These are phyloP conservation scores for Pelmatolapia mariae DNA, from an alignment of 2,113 vertebrate species.

Conservation along the genomic window DNA sequence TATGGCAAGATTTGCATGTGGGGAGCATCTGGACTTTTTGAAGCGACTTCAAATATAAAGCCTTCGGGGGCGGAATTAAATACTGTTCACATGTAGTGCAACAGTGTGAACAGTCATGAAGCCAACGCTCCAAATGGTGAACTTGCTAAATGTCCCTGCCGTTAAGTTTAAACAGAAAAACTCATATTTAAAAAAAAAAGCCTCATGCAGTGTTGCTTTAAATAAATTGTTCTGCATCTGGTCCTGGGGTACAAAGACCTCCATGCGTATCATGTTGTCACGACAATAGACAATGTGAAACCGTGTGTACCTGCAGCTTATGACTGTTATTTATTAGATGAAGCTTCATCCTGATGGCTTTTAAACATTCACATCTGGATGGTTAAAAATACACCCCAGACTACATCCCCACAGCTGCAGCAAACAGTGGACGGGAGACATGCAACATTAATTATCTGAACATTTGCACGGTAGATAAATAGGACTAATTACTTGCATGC, in stretches of 20 bases:
- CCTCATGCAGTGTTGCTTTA: neutral
- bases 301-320: neutral
- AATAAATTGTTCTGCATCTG: constrained; percentile 18
- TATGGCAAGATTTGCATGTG: neutral
- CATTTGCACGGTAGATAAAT: neutral
- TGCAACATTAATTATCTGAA: constrained; percentile 3
- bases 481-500: neutral
- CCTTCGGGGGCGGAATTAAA: neutral
- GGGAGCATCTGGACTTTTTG: neutral
- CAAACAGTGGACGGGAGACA: neutral
- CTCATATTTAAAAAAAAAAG: constrained; percentile 9
- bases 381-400: neutral
- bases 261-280: neutral
- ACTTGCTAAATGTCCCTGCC: neutral
- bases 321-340: neutral
- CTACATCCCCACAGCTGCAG: neutral
- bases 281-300: neutral
- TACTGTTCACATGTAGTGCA: neutral
- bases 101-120: neutral
- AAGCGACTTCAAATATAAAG: neutral
- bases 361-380: constrained; percentile 31
- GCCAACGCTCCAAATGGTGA: neutral
- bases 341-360: constrained; percentile 1
- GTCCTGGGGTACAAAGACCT: neutral
- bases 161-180: neutral